A percentile compares a stretch with the other conserved stretches of the same genome.
phyloP scores from a whole-genome alignment of 1,140 invertebrate species.

The Heliothis subflexa region DNA sequence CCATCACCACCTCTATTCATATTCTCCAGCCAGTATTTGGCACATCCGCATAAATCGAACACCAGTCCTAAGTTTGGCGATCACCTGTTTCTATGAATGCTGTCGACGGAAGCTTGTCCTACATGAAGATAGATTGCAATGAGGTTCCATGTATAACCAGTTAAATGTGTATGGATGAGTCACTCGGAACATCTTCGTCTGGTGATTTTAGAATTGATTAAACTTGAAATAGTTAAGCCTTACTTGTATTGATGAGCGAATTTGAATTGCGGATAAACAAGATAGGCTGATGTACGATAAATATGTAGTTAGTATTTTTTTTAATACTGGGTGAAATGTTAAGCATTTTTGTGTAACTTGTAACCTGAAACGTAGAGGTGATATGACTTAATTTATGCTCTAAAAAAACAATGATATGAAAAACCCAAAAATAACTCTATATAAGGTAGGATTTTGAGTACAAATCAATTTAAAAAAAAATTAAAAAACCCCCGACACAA shows the following conservation, averaged over 20 bases:
- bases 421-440: no score
- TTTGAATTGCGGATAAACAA: background rate
- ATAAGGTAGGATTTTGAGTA: no score
- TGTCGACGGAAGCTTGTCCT: background rate
- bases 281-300: background rate
- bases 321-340: no score
- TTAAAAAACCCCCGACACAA: no score
- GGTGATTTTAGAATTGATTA: background rate
- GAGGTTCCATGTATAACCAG: background rate
- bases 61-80: background rate
- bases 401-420: no score
- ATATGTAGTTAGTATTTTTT: no score
- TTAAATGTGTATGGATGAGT: background rate
- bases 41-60: conserved; percentile 5
- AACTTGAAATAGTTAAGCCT: background rate
- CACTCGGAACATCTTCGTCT: background rate
- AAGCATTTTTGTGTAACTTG: no score
- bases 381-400: no score
- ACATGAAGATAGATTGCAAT: background rate
- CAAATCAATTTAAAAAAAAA: no score
- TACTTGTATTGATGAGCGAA: background rate
- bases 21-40: background rate
- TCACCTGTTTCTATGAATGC: background rate
- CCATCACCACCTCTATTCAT: background rate
- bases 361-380: no score